These are phyloP conservation scores for Aldrovandia affinis DNA, from an alignment of 2,797 vertebrate species.

Conservation along the genomic window DNA sequence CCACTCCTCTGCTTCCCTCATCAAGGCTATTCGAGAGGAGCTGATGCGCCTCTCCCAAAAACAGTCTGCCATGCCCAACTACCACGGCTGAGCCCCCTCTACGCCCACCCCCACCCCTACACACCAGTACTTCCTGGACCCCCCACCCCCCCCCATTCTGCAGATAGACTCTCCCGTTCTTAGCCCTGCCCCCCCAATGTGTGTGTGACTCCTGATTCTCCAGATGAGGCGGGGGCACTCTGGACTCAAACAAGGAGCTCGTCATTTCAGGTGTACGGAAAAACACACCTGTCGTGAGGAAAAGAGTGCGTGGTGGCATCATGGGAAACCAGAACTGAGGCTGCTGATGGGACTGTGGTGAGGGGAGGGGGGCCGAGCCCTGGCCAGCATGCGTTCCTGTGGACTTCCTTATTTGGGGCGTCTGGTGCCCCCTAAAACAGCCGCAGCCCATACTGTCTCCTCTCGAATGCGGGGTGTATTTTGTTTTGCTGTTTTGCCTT, in stretches of 20 bases:
- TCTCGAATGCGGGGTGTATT: not conserved
- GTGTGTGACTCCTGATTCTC: no score
- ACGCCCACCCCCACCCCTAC: conserved; percentile 26
- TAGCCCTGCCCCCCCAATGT: no score
- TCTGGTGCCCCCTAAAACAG: not conserved
- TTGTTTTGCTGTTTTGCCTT: not conserved
- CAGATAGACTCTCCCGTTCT: no score
- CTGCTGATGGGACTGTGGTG: not conserved
- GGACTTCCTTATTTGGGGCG: not conserved
- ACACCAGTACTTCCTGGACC: no score
- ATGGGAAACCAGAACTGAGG: not conserved
- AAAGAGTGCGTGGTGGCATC: not conserved
- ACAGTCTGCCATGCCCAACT: conserved; percentile 85
- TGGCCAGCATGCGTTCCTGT: not conserved
- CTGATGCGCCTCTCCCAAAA: conserved; percentile 94
- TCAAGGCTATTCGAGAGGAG: conserved; percentile 97
- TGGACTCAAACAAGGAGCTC: no score
- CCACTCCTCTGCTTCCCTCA: conserved; percentile 94
- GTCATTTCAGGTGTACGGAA: no score
- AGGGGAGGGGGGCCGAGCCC: not conserved
- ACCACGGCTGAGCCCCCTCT: conserved; percentile 83
- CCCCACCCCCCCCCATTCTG: no score
- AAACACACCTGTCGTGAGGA: no score
- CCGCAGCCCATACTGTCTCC: not conserved
- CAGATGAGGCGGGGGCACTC: no score